Evolutionary conservation across 2,888 invertebrate genomes (phyloP).

Genomic region (Tetheella fluctuosa): DNA sequence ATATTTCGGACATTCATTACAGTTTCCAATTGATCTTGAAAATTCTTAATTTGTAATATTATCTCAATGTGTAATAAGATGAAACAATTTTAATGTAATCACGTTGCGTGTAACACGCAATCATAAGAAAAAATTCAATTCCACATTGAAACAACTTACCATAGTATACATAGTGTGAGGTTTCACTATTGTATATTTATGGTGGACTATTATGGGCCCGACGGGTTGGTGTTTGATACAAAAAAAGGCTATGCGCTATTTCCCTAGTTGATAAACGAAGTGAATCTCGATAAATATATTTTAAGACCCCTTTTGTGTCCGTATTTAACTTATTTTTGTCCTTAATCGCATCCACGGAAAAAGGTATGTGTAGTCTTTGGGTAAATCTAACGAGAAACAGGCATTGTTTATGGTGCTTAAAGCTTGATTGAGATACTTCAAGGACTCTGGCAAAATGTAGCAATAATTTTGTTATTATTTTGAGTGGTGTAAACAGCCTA

Average conservation of each 20-base stretch:
- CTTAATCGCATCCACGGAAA: too few relatives aligned
- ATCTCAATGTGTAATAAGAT: constrained; percentile 30
- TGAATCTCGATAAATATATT: background rate
- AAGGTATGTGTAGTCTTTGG: too few relatives aligned
- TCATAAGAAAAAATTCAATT: constrained; percentile 52
- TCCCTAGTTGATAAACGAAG: background rate
- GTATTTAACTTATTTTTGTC: too few relatives aligned
- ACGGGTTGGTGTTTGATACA: background rate
- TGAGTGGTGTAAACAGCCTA: too few relatives aligned
- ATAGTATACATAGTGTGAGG: background rate
- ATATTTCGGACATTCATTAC: too few relatives aligned
- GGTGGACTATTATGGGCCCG: background rate
- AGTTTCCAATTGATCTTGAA: background rate
- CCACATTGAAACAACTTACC: constrained; percentile 40
- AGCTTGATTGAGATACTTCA: too few relatives aligned
- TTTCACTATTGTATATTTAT: background rate
- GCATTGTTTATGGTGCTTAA: too few relatives aligned
- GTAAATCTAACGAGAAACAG: too few relatives aligned
- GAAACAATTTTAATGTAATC: constrained; percentile 30
- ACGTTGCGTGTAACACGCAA: constrained; percentile 59
- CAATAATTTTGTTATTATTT: too few relatives aligned
- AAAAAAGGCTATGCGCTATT: background rate
- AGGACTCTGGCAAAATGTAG: too few relatives aligned
- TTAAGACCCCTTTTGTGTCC: background rate
- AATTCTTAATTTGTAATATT: too few relatives aligned